phyloP scores from a whole-genome alignment of 2,797 vertebrate genomes.

The Prunella strophiata region DNA sequence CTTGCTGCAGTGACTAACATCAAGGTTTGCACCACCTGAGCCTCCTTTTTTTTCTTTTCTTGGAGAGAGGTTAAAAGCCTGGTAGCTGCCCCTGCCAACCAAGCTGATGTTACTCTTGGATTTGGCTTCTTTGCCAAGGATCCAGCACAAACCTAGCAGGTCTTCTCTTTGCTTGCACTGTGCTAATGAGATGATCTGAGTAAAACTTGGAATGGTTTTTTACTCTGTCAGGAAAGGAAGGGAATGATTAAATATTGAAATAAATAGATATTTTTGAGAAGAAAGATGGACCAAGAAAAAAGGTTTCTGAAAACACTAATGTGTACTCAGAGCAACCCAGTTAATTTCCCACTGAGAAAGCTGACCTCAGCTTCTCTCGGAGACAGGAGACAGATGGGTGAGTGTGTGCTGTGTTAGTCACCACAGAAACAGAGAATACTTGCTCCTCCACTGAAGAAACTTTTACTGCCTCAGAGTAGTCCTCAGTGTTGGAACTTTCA shows the following conservation, averaged over 20 bases:
- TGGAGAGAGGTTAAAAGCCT: not conserved
- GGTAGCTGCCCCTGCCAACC: not conserved
- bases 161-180: not conserved
- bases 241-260: slow-evolving; percentile 47
- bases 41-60: not conserved
- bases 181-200: not conserved
- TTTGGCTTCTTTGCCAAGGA: not conserved
- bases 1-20: not conserved
- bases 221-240: not conserved
- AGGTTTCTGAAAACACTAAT: slow-evolving; percentile 43
- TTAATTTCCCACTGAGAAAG: slow-evolving; percentile 65
- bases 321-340: slow-evolving; percentile 38
- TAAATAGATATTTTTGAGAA: slow-evolving; percentile 37
- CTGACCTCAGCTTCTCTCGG: slow-evolving; percentile 62
- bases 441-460: slow-evolving; percentile 34
- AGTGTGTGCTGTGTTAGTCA: slow-evolving; percentile 62
- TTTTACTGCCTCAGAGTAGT: slow-evolving; percentile 17
- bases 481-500: slow-evolving; percentile 15
- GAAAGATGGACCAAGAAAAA: slow-evolving; percentile 45
- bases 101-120: slow-evolving; percentile 10
- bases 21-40: not conserved
- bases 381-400: slow-evolving; percentile 64
- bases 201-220: not conserved
- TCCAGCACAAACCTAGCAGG: not conserved
- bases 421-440: slow-evolving; percentile 47